These are phyloP conservation scores for Gonatopus flavifemur DNA, from an alignment of 1,140 invertebrate genomes.

Conservation along the genomic window DNA sequence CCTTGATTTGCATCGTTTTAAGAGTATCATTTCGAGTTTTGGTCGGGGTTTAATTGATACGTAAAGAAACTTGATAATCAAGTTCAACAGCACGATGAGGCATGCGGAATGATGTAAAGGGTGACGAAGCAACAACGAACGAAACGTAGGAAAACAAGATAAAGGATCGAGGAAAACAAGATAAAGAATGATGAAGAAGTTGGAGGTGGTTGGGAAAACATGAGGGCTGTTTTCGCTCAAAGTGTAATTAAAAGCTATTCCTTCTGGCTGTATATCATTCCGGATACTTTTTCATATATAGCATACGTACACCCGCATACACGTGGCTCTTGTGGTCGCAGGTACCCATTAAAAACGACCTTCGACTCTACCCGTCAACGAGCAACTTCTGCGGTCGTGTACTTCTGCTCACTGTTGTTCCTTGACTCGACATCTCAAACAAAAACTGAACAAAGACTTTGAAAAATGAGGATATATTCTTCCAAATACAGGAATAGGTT, in stretches of 20 bases:
- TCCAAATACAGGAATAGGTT: too few species aligned
- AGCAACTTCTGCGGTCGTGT: conserved; percentile 24
- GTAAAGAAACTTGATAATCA: too few species aligned
- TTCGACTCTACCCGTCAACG: conserved; percentile 27
- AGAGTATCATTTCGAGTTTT: too few species aligned
- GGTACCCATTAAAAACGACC: conserved; percentile 33
- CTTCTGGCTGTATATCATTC: conserved; percentile 29
- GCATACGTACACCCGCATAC: conserved; percentile 26
- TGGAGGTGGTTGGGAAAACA: conserved; percentile 1
- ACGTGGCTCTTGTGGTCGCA: conserved; percentile 17
- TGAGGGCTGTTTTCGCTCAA: conserved; percentile 12
- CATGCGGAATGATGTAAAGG: neutral
- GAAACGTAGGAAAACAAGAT: too few species aligned
- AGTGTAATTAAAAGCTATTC: conserved; percentile 32
- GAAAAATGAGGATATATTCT: too few species aligned
- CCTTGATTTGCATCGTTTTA: too few species aligned
- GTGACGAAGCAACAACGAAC: neutral
- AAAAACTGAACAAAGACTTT: too few species aligned
- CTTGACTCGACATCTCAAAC: too few species aligned
- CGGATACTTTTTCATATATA: too few species aligned
- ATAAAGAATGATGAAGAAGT: neutral
- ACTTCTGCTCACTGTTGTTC: conserved; percentile 26
- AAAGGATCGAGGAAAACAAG: neutral
- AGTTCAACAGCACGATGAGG: too few species aligned
- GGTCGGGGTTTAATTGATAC: too few species aligned